Base-by-base conservation (phyloP, 2,888 invertebrate species). In the Parasteatoda lunata region DNA sequence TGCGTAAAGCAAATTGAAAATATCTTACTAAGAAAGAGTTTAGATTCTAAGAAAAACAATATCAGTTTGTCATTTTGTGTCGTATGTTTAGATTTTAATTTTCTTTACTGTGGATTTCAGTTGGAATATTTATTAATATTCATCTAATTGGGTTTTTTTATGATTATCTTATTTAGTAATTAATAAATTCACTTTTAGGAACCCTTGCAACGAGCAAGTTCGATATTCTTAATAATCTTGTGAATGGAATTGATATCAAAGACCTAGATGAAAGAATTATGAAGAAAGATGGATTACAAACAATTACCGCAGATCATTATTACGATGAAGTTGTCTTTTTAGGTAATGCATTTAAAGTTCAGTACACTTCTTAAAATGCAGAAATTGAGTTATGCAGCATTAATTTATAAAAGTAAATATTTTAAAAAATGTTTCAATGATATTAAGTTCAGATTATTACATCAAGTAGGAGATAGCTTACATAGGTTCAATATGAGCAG, bases 291-390 rank as follows among this genome's bases (percentile, higher is more conserved):
- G 78, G 73, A 9, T 9, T 69, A 47, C 89, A 89, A 54, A 66
- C 49, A 48, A 65, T 84, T 3, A 84, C 59, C 71, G 84, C 81
- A 9, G 54, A 72, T 9, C 88, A 87, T 68, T 52, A 77, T 47
- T 84, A 84, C 65, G 84, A 89, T 64, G 78, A 89, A 59, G 76
- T 88, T 30, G n/a, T 64, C 30, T 88, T 89, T 52, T 54, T 30
- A 11, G 54, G 86, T 79, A 76, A 87, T 8, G 4, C 3, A 54
- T 54, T 54, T 54, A 11, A 13, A 54, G 13, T 3, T 11, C 4
- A 11, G 54, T 30, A 30, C 13, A 54, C 4, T 4, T 54, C 8
- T 4, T 11, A 54, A 13, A 54, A 54, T 54, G 13, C 30, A 54
- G 54, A 54, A 11, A 11, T 54, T 54, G 54, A 9, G 54, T 54